Evolutionary conservation across 2,797 vertebrate species (phyloP).

Genomic region (Malurus leucopterus): DNA sequence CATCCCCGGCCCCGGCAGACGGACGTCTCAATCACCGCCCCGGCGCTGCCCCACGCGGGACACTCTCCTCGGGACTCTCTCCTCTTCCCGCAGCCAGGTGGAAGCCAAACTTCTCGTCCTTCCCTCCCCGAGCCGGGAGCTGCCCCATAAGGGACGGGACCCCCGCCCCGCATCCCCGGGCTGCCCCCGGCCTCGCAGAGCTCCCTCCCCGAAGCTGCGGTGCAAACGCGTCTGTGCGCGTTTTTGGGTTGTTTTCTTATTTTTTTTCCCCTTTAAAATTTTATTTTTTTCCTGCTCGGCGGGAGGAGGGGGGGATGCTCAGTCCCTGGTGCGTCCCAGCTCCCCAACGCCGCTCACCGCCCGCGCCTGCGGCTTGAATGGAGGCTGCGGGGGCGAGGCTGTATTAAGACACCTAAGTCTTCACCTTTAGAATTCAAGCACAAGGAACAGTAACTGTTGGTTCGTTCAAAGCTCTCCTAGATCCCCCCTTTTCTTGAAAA

Average conservation of each 20-base stretch:
- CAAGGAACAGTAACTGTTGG: slow-evolving; percentile 76
- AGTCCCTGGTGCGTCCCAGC: background rate
- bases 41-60: background rate
- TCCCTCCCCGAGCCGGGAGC: background rate
- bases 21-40: slow-evolving; percentile 4
- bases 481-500: slow-evolving; percentile 79
- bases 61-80: background rate
- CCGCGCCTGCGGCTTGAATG: background rate
- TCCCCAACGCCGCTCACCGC: background rate
- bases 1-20: background rate
- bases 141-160: background rate
- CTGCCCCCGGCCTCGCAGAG: background rate
- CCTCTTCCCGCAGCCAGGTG: background rate
- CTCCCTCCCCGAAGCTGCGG: background rate
- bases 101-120: background rate
- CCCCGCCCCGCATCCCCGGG: too few species aligned
- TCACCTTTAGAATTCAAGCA: slow-evolving; percentile 77
- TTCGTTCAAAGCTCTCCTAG: slow-evolving; percentile 79
- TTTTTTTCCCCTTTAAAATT: rapidly evolving
- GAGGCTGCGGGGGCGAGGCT: slow-evolving; percentile 14
- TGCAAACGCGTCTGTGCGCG: rapidly evolving
- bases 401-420: slow-evolving; percentile 76
- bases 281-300: too few species aligned
- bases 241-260: background rate
- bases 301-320: background rate